Conservation (phyloP, 2,797 vertebrate genomes). For the Borostomias antarcticus region DNA sequence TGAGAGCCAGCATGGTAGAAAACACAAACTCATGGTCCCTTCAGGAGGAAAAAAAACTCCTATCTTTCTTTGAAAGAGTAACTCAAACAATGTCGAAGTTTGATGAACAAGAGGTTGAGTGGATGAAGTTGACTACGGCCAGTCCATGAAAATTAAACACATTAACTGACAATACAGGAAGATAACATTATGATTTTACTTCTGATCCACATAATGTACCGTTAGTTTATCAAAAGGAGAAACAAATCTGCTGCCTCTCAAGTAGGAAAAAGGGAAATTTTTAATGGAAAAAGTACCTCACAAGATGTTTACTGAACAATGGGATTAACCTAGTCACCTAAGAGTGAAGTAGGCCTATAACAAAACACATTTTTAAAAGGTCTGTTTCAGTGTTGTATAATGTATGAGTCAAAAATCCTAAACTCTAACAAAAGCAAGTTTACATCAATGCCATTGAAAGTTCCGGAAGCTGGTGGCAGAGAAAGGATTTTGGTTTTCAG, state of each 20-base stretch:
- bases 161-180: background rate
- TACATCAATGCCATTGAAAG: background rate
- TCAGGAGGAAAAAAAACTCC: background rate
- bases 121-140: background rate
- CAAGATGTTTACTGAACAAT: background rate
- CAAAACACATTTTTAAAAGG: slow-evolving; percentile 1
- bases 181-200: too few species aligned
- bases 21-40: background rate
- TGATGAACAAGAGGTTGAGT: background rate
- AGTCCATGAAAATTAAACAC: background rate
- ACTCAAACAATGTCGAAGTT: background rate
- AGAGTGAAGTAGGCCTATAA: background rate
- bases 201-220: too few species aligned
- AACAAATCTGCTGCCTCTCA: background rate
- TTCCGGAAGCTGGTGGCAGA: background rate
- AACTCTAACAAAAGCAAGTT: background rate
- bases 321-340: background rate
- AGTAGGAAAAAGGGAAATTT: too few species aligned
- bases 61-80: background rate
- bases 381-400: background rate
- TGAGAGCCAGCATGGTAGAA: background rate
- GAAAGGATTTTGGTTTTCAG: background rate
- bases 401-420: background rate
- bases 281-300: background rate
- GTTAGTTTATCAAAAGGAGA: background rate